Conservation (phyloP, 1,140 invertebrate genomes). For the Glomeris maerens region DNA sequence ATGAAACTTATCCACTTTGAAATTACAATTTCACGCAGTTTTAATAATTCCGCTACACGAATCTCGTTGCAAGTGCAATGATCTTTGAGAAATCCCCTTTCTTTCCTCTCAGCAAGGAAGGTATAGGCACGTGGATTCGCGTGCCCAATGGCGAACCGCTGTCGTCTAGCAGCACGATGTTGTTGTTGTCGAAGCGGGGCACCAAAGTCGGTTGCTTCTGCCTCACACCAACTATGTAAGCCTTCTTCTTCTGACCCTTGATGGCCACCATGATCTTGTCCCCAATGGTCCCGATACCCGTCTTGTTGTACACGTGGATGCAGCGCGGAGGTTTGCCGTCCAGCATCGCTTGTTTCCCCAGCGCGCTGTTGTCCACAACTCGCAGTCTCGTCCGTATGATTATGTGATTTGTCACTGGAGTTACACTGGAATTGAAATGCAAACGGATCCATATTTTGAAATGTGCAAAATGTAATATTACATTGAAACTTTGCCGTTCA, state of each 20-base stretch:
- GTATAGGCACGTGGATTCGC: conserved; percentile 86
- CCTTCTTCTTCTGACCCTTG: conserved; percentile 92
- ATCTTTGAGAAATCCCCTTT: conserved; percentile 89
- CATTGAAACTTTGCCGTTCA: too few relatives aligned
- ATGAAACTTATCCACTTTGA: neutral
- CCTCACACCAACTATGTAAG: conserved; percentile 81
- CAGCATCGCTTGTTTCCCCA: conserved; percentile 83
- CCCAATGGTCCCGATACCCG: conserved; percentile 46
- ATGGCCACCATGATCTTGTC: conserved; percentile 81
- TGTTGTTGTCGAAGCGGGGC: conserved; percentile 92
- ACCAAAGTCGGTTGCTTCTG: conserved; percentile 65
- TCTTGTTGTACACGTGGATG: conserved; percentile 80
- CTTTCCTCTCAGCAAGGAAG: conserved; percentile 73
- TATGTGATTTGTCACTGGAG: conserved; percentile 21
- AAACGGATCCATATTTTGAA: too few relatives aligned
- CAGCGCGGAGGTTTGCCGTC: conserved; percentile 80
- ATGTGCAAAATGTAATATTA: too few relatives aligned
- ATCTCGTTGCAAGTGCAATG: conserved; percentile 78
- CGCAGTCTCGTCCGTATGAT: conserved; percentile 52
- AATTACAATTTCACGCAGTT: too few relatives aligned
- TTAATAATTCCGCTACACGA: too few relatives aligned
- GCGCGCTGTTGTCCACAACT: conserved; percentile 89
- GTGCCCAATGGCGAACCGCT: conserved; percentile 84
- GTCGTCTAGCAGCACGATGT: conserved; percentile 90
- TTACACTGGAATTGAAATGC: conserved; percentile 2